A percentile compares a stretch with the other conserved stretches of the same genome.
Evolutionary conservation across 1,140 invertebrate species (phyloP).

Genomic region (Tetramorium parvispinum): DNA sequence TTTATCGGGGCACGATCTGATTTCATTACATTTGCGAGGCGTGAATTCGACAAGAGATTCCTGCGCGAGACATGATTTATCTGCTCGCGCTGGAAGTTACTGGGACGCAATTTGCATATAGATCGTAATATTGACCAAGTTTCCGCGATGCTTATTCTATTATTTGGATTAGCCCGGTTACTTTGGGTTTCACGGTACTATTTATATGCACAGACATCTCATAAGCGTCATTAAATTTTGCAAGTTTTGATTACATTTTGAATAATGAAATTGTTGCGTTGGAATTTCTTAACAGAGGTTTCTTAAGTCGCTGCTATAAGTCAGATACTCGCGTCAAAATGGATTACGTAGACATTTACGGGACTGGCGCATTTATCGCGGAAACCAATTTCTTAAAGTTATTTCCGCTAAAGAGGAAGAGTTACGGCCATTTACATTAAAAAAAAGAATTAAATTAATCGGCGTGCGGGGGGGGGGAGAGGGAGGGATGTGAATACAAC

Average conservation of each 20-base stretch:
- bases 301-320: conserved; percentile 26
- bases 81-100: background rate
- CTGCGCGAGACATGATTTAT: background rate
- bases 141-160: conserved; percentile 22
- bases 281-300: conserved; percentile 21
- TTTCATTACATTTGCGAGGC: conserved; percentile 66
- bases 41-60: conserved; percentile 52
- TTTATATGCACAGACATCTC: conserved; percentile 32
- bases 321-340: background rate
- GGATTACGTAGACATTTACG: conserved; percentile 5
- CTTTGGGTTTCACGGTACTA: conserved; percentile 23
- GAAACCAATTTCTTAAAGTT: conserved; percentile 32
- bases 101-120: conserved; percentile 18
- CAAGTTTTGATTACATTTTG: conserved; percentile 34
- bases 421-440: background rate
- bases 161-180: conserved; percentile 13
- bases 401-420: conserved; percentile 10
- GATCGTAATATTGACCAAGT: conserved; percentile 37
- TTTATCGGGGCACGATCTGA: conserved; percentile 51
- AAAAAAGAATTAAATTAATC: conserved; percentile 29
- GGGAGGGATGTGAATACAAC: background rate
- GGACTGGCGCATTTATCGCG: background rate
- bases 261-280: conserved; percentile 42
- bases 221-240: conserved; percentile 33
- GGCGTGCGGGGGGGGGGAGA: background rate